A percentile compares a stretch with the other conserved stretches of the same genome.
These are phyloP conservation scores for Pogonomyrmex barbatus DNA, from an alignment of 1,140 invertebrate genomes.

Conservation along the genomic window DNA sequence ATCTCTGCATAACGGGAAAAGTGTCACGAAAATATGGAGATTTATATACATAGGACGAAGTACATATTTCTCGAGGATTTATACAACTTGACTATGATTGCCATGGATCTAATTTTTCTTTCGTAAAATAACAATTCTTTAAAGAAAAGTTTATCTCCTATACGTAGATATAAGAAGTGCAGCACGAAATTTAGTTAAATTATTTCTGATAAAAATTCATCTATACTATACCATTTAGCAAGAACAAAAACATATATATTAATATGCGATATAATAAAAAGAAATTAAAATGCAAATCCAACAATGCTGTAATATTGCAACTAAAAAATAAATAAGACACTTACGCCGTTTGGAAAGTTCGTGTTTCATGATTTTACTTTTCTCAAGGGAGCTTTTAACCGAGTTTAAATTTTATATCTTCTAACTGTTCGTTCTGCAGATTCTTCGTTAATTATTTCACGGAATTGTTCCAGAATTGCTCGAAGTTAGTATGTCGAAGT, in stretches of 20 bases:
- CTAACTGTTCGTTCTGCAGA: slow-evolving; percentile 4
- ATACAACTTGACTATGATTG: slow-evolving; percentile 6
- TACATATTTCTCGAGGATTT: slow-evolving; percentile 19
- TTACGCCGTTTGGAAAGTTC: slow-evolving; percentile 1
- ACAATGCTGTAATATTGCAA: background rate
- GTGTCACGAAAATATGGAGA: slow-evolving; percentile 42
- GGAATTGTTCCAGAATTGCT: slow-evolving; percentile 9
- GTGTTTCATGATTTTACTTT: background rate
- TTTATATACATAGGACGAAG: slow-evolving; percentile 15
- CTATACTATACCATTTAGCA: background rate
- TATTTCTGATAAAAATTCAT: slow-evolving; percentile 2
- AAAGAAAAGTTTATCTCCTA: background rate
- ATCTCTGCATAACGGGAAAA: slow-evolving; percentile 16
- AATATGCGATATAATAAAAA: background rate
- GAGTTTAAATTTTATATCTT: slow-evolving; percentile 11
- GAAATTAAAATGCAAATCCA: background rate
- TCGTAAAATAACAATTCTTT: background rate
- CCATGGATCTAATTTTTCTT: slow-evolving; percentile 13
- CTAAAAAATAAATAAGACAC: background rate
- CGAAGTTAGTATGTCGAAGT: background rate
- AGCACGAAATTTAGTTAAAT: background rate
- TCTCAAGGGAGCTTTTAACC: slow-evolving; percentile 2
- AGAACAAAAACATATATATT: background rate
- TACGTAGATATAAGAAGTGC: background rate
- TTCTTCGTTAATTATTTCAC: slow-evolving; percentile 25